Percentiles rank a stretch among this genome's conserved stretches.
Evolutionary conservation across 1,140 invertebrate species (phyloP).

Genomic region (Hycleus cichorii): DNA sequence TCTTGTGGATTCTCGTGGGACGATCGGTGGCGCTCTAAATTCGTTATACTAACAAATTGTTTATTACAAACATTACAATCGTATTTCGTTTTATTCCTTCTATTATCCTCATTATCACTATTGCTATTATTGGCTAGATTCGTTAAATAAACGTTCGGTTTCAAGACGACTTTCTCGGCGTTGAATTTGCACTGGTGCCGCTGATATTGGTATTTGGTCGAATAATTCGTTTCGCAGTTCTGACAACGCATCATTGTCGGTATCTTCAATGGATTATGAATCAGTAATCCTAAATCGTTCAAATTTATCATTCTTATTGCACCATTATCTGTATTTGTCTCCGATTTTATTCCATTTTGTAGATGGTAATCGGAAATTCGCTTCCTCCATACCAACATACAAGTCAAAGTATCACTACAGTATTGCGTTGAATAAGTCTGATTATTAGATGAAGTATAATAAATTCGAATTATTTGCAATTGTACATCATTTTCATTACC

Average conservation of each 20-base stretch:
- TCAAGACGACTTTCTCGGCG: constrained; percentile 35
- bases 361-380: no score
- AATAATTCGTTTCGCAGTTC: constrained; percentile 40
- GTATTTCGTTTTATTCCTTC: constrained; percentile 21
- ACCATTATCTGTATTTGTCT: no score
- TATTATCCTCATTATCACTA: constrained; percentile 13
- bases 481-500: no score
- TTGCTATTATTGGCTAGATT: constrained; percentile 14
- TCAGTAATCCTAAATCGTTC: no score
- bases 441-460: no score
- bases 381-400: no score
- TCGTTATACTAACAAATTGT: constrained; percentile 36
- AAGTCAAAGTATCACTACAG: no score
- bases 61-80: constrained; percentile 36
- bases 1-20: constrained; percentile 31
- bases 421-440: no score
- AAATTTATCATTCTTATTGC: no score
- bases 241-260: constrained; percentile 35
- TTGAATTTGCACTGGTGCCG: constrained; percentile 40
- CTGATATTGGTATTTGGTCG: constrained; percentile 41
- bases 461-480: no score
- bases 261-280: constrained; percentile 10
- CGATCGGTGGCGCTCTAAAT: constrained; percentile 34
- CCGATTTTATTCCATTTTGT: no score
- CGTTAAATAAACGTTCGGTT: constrained; percentile 25